Conservation (phyloP, 2,797 vertebrate species). For the Trachurus trachurus region DNA sequence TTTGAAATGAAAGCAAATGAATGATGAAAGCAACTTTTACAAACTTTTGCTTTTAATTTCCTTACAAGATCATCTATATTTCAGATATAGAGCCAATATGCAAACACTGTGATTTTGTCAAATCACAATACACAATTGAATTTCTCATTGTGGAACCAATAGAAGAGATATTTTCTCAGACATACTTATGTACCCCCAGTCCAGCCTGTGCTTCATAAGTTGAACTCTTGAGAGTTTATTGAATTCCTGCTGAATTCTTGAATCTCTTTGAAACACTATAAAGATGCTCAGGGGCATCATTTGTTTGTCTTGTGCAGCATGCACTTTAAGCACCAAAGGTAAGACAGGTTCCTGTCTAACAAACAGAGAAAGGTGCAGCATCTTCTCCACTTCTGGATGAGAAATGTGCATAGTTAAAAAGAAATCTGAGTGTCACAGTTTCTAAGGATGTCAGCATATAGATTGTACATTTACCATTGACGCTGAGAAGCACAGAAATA, state of each 20-base stretch:
- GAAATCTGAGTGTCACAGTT: neutral
- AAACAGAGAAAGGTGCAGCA: neutral
- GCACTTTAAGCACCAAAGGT: too few species aligned
- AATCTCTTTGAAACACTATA: neutral
- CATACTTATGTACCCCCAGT: neutral
- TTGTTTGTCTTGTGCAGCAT: too few species aligned
- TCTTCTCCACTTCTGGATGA: neutral
- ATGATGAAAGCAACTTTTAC: too few species aligned
- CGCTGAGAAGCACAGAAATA: constrained; percentile 58
- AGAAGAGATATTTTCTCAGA: neutral
- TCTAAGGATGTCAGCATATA: neutral
- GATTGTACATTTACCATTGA: constrained; percentile 62
- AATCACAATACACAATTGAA: neutral
- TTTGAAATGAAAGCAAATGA: too few species aligned
- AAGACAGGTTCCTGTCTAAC: too few species aligned
- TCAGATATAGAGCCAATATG: neutral
- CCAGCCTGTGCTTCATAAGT: neutral
- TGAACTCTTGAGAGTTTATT: too few species aligned
- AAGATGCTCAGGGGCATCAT: too few species aligned
- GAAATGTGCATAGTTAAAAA: too few species aligned
- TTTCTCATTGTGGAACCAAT: too few species aligned
- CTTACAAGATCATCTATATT: neutral
- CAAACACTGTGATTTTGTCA: neutral
- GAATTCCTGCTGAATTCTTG: too few species aligned
- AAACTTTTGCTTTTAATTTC: too few species aligned